phyloP scores from a whole-genome alignment of 2,888 invertebrate genomes.

The Argyra leucocephala region DNA sequence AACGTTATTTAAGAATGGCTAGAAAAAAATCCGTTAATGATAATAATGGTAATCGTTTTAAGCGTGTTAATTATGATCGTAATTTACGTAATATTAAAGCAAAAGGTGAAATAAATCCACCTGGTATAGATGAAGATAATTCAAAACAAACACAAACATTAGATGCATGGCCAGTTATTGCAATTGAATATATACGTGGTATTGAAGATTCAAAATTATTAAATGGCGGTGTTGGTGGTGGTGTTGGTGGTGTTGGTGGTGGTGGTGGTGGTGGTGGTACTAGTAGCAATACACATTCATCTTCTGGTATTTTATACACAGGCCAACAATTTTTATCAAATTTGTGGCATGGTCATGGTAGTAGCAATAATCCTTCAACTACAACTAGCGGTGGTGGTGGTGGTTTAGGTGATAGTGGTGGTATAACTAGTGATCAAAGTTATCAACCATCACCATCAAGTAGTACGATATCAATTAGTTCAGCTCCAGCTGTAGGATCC shows the following conservation, averaged over 20 bases:
- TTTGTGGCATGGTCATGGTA: conserved; percentile 49
- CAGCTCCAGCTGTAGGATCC: conserved; percentile 18
- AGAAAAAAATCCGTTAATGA: conserved; percentile 72
- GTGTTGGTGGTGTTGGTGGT: conserved; percentile 7
- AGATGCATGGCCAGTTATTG: conserved; percentile 59
- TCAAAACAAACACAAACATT: conserved; percentile 69
- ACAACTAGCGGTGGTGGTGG: no score
- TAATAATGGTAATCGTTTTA: conserved; percentile 69
- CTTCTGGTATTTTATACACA: conserved; percentile 42
- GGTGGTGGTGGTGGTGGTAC: no score
- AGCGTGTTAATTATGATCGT: conserved; percentile 78
- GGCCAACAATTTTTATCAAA: conserved; percentile 56
- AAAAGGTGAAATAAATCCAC: conserved; percentile 62
- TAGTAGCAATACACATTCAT: conserved; percentile 32
- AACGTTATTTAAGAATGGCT: conserved; percentile 76
- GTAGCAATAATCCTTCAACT: no score
- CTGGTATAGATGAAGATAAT: conserved; percentile 67
- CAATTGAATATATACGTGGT: conserved; percentile 46
- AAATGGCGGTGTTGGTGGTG: not conserved
- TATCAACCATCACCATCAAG: conserved; percentile 8
- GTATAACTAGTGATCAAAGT: conserved; percentile 24
- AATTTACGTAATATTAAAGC: conserved; percentile 75
- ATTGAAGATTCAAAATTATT: conserved; percentile 29
- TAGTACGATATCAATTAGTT: conserved; percentile 17
- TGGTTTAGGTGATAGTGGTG: conserved; percentile 31